phyloP scores from a whole-genome alignment of 2,888 invertebrate genomes.

The Metacarcinus magister region DNA sequence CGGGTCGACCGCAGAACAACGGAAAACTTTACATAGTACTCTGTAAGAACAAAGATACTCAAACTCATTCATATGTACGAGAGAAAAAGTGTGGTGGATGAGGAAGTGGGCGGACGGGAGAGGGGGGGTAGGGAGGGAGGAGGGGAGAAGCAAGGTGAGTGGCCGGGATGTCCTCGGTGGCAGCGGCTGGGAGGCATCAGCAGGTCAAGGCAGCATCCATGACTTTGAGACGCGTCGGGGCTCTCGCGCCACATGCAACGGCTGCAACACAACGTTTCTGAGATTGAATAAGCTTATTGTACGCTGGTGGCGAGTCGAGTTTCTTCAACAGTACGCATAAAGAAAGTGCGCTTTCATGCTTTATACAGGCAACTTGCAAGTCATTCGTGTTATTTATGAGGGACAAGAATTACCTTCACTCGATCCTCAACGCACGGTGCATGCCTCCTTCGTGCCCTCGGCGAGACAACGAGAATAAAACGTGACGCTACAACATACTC shows the following conservation, averaged over 20 bases:
- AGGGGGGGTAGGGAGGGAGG: not conserved
- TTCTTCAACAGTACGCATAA: not conserved
- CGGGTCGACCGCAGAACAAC: not conserved
- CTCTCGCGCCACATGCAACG: not conserved
- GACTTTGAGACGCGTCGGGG: not conserved
- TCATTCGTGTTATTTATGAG: not conserved
- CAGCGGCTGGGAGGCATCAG: slow-evolving; percentile 7
- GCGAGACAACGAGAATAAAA: not conserved
- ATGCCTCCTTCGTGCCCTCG: not conserved
- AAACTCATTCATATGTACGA: not conserved
- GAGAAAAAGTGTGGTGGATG: not conserved
- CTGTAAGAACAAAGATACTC: not conserved
- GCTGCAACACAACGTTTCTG: not conserved
- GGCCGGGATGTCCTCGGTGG: slow-evolving; percentile 34
- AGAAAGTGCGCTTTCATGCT: not conserved
- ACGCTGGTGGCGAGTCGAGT: not conserved
- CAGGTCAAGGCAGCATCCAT: slow-evolving; percentile 1
- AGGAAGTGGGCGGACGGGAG: not conserved
- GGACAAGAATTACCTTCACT: not conserved
- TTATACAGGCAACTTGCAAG: not conserved
- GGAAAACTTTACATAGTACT: not conserved
- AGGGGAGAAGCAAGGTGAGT: slow-evolving; percentile 31
- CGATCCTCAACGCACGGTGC: not conserved
- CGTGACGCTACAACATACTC: not conserved
- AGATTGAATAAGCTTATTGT: not conserved